A percentile compares a stretch with the other conserved stretches of the same genome.
phyloP scores from a whole-genome alignment of 2,888 invertebrate genomes.

The Julus scandinavius region DNA sequence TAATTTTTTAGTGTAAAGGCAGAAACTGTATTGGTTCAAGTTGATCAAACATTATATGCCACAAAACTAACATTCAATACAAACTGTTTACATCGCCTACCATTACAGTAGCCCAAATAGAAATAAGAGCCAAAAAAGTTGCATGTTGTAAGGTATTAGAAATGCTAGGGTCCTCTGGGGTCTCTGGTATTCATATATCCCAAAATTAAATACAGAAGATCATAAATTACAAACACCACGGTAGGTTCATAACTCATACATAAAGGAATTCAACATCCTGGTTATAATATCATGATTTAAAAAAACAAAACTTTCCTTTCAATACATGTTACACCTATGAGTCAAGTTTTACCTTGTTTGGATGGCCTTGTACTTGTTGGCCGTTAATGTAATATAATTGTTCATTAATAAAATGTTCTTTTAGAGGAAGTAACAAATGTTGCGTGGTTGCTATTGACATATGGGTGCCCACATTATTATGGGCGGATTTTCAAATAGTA shows the following conservation, averaged over 20 bases:
- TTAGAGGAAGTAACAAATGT: not conserved
- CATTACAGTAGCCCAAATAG: too few relatives aligned
- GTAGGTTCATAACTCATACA: not conserved
- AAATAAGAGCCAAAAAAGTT: too few relatives aligned
- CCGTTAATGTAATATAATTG: not conserved
- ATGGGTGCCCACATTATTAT: not conserved
- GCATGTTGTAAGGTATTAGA: too few relatives aligned
- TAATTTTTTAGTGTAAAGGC: too few relatives aligned
- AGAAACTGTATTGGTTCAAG: too few relatives aligned
- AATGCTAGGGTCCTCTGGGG: too few relatives aligned
- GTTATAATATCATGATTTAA: not conserved
- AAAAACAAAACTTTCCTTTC: not conserved
- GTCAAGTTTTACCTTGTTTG: not conserved
- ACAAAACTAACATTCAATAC: too few relatives aligned
- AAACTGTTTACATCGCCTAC: too few relatives aligned
- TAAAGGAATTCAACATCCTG: not conserved
- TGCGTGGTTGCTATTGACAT: not conserved
- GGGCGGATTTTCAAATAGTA: not conserved
- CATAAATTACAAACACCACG: not conserved
- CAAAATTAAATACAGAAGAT: too few relatives aligned
- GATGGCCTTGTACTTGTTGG: not conserved
- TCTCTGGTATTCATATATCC: too few relatives aligned
- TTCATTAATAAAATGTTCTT: not conserved
- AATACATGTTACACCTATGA: not conserved
- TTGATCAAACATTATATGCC: too few relatives aligned